A percentile compares a stretch with the other conserved stretches of the same genome.
Evolutionary conservation across 2,113 vertebrate species (phyloP).

Genomic region (Dermatemys mawii): DNA sequence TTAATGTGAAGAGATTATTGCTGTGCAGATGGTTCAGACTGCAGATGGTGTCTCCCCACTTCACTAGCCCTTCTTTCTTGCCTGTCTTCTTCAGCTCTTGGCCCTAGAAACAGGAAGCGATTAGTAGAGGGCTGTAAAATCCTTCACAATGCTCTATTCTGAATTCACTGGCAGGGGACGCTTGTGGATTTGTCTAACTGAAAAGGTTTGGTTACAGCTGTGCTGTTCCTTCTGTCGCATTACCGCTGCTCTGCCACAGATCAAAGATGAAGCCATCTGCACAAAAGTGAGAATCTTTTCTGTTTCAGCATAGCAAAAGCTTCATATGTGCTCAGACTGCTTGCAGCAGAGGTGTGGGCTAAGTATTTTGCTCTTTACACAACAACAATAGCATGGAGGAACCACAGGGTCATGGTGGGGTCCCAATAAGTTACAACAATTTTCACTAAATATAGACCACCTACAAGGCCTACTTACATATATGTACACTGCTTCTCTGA

Average conservation of each 20-base stretch:
- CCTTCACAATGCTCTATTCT: not conserved
- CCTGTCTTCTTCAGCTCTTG: not conserved
- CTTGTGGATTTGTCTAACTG: not conserved
- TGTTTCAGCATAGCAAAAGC: not conserved
- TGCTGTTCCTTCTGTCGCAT: not conserved
- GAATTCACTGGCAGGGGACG: not conserved
- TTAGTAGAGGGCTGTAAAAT: not conserved
- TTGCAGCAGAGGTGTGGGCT: not conserved
- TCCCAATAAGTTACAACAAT: not conserved
- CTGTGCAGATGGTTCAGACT: not conserved
- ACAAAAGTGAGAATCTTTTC: not conserved
- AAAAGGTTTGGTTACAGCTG: not conserved
- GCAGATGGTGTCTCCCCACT: not conserved
- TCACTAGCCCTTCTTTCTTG: not conserved
- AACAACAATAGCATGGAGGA: not conserved
- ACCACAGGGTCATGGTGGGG: rapidly evolving
- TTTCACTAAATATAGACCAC: not conserved
- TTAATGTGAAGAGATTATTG: not conserved
- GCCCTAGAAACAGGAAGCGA: not conserved
- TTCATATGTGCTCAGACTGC: not conserved
- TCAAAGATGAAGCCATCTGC: not conserved
- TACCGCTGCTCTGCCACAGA: not conserved
- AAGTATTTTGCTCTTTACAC: not conserved
- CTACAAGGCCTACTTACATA: not conserved
- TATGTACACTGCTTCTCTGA: rapidly evolving